These are phyloP conservation scores for Cyclina sinensis DNA, from an alignment of 1,140 invertebrate species.

Conservation along the genomic window DNA sequence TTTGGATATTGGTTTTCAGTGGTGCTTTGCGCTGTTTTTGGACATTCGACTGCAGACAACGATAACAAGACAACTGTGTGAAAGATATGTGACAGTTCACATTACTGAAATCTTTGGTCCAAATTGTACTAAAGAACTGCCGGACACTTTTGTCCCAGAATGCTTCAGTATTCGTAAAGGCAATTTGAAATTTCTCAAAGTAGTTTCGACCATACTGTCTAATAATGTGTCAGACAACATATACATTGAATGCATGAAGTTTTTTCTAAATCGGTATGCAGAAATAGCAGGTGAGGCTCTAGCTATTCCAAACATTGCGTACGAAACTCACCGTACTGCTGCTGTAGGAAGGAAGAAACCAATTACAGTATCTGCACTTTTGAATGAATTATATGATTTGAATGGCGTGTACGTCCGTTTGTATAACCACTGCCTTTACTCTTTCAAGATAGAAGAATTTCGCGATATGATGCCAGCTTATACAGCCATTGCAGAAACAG, in stretches of 20 bases:
- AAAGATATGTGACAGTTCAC: background rate
- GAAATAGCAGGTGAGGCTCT: conserved; percentile 32
- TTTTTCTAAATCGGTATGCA: conserved; percentile 8
- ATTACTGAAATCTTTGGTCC: conserved; percentile 49
- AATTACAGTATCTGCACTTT: background rate
- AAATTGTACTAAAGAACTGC: background rate
- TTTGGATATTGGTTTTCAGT: background rate
- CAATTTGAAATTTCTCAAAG: background rate
- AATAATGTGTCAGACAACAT: background rate
- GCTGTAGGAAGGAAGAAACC: background rate
- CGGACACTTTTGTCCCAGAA: conserved; percentile 18
- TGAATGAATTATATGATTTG: background rate
- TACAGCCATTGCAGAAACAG: background rate
- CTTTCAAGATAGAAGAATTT: background rate
- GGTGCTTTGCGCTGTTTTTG: conserved; percentile 31
- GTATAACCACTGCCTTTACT: background rate
- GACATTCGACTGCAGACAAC: background rate
- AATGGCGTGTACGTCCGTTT: background rate
- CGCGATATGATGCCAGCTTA: background rate
- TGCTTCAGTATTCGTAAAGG: conserved; percentile 18
- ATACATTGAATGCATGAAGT: background rate
- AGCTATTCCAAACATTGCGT: background rate
- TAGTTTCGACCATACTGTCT: background rate
- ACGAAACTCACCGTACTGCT: background rate
- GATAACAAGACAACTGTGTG: background rate